These are phyloP conservation scores for Dascillus cervinus DNA, from an alignment of 2,888 invertebrate genomes.

Conservation along the genomic window DNA sequence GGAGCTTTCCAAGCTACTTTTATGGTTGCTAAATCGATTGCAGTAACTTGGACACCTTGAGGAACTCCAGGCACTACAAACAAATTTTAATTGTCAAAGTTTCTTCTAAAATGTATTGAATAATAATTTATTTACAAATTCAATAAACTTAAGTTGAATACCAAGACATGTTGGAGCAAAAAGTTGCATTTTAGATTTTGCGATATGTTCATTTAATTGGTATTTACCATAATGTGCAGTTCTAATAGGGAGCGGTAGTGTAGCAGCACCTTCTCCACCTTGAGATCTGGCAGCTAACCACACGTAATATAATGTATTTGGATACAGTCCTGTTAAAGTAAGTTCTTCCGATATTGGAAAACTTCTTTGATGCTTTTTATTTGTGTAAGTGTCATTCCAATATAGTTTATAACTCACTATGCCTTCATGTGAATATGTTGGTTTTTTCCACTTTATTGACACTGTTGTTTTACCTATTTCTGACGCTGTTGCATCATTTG, in stretches of 20 bases:
- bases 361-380: slow-evolving; percentile 78
- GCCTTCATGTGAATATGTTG: slow-evolving; percentile 84
- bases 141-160: slow-evolving; percentile 55
- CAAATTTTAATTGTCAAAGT: too few species aligned
- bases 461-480: slow-evolving; percentile 87
- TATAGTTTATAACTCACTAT: slow-evolving; percentile 94
- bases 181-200: too few species aligned
- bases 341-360: slow-evolving; percentile 79
- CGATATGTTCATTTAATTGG: slow-evolving; percentile 1
- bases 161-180: slow-evolving; percentile 67
- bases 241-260: slow-evolving; percentile 86
- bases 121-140: slow-evolving; percentile 20
- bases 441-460: slow-evolving; percentile 86
- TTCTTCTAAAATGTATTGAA: slow-evolving; percentile 14
- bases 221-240: slow-evolving; percentile 97
- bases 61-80: slow-evolving; percentile 95
- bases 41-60: slow-evolving; percentile 79
- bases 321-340: slow-evolving; percentile 83
- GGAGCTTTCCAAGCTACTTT: slow-evolving; percentile 94
- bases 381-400: slow-evolving; percentile 94
- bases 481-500: slow-evolving; percentile 78
- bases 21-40: slow-evolving; percentile 93
- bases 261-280: slow-evolving; percentile 91
- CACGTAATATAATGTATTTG: slow-evolving; percentile 93
- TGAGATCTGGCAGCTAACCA: slow-evolving; percentile 93